Evolutionary conservation across 2,888 invertebrate genomes (phyloP).

Genomic region (Eristalis tenax): DNA sequence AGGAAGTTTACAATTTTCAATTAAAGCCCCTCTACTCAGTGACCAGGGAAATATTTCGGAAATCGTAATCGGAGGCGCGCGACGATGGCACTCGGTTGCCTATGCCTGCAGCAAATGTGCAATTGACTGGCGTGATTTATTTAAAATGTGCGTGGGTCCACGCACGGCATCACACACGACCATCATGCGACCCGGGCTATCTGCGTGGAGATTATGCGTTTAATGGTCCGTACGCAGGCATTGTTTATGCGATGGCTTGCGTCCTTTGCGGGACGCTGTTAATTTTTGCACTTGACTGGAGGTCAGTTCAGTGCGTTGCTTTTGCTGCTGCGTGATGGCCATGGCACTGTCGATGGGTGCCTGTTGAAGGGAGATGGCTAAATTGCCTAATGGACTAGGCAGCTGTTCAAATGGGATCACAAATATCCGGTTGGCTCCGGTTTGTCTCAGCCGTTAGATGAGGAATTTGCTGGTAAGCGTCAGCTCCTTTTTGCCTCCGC

Average conservation of each 20-base stretch:
- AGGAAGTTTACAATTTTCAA: slow-evolving; percentile 61
- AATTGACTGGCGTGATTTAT: slow-evolving; percentile 55
- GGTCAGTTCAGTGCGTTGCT: not conserved
- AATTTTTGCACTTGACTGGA: slow-evolving; percentile 46
- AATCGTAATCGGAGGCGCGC: slow-evolving; percentile 37
- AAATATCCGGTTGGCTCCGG: not conserved
- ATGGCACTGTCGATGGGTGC: not conserved
- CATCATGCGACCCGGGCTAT: slow-evolving; percentile 3
- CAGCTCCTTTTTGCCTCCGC: not conserved
- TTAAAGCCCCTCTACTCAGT: slow-evolving; percentile 19
- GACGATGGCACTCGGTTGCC: not conserved
- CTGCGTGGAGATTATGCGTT: slow-evolving; percentile 19
- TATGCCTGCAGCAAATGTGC: slow-evolving; percentile 11
- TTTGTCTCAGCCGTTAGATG: too few species aligned
- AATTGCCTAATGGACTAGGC: not conserved
- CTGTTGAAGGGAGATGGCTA: not conserved
- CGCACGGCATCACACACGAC: slow-evolving; percentile 7
- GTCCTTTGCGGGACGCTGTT: slow-evolving; percentile 36
- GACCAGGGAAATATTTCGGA: not conserved
- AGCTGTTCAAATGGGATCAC: not conserved
- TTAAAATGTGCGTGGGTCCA: slow-evolving; percentile 44
- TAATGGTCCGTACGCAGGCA: slow-evolving; percentile 17
- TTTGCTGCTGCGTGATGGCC: not conserved
- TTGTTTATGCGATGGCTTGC: slow-evolving; percentile 35
- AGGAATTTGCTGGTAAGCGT: too few species aligned